Evolutionary conservation across 2,797 vertebrate species (phyloP).

Genomic region (Danionella dracula): DNA sequence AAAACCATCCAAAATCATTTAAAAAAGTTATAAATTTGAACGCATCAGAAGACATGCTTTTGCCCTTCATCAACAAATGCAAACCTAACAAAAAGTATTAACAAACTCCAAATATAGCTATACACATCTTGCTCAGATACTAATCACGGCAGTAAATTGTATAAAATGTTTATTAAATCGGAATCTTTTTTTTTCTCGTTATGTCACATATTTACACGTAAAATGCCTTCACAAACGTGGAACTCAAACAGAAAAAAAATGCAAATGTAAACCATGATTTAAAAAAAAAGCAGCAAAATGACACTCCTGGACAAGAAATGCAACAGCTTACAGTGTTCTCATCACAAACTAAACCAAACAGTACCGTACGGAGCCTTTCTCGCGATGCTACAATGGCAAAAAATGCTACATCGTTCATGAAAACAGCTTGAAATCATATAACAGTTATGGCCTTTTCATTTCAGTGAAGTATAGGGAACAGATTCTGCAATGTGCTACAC

Average conservation of each 20-base stretch:
- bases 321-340: conserved; percentile 55
- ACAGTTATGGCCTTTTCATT: conserved; percentile 48
- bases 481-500: conserved; percentile 46
- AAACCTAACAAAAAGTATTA: neutral
- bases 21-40: conserved; percentile 3
- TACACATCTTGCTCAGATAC: conserved; percentile 12
- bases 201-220: conserved; percentile 56
- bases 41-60: conserved; percentile 10
- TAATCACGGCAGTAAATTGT: conserved; percentile 45
- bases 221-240: conserved; percentile 50
- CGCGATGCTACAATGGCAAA: conserved; percentile 71
- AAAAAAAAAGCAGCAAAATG: conserved; percentile 35
- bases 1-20: conserved; percentile 2
- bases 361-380: conserved; percentile 48
- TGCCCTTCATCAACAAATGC: conserved; percentile 13
- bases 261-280: conserved; percentile 37
- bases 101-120: neutral
- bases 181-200: conserved; percentile 59
- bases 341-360: conserved; percentile 45
- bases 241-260: conserved; percentile 39
- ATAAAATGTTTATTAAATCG: conserved; percentile 52
- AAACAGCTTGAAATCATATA: conserved; percentile 53
- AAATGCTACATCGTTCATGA: conserved; percentile 71
- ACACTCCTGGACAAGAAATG: conserved; percentile 53
- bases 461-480: conserved; percentile 38